Evolutionary conservation across 2,797 vertebrate species (phyloP).

Genomic region (Lepilemur septentrionalis): DNA sequence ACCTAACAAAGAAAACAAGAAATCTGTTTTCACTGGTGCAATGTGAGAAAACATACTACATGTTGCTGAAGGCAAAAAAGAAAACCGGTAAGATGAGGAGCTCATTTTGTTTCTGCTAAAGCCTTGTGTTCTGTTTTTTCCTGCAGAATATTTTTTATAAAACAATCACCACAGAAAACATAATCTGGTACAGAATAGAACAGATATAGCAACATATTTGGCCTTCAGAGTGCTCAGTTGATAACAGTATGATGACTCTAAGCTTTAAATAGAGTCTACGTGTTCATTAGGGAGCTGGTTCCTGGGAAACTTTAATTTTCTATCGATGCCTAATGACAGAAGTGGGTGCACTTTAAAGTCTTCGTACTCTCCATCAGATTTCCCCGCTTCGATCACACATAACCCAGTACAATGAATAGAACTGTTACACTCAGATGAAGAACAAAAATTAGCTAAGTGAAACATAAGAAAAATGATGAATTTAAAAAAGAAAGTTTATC

Average conservation of each 20-base stretch:
- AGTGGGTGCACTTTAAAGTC: not conserved
- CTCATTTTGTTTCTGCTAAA: not conserved
- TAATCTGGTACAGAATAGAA: not conserved
- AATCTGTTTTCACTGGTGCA: not conserved
- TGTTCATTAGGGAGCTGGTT: not conserved
- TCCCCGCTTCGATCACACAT: not conserved
- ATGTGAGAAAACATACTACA: not conserved
- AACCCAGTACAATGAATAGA: constrained; percentile 33
- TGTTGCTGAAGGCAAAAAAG: not conserved
- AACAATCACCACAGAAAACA: not conserved
- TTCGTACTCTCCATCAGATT: not conserved
- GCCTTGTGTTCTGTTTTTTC: not conserved
- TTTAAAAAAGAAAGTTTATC: not conserved
- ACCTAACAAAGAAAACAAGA: not conserved
- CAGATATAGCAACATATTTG: not conserved
- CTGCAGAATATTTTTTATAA: not conserved
- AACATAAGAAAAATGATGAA: not conserved
- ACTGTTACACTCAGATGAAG: not conserved
- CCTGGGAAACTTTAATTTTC: constrained; percentile 22
- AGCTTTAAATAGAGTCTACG: not conserved
- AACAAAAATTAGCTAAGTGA: constrained; percentile 32
- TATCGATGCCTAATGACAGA: not conserved
- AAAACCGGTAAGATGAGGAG: not conserved
- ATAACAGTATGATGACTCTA: not conserved
- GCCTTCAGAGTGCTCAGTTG: not conserved